Base-by-base conservation (phyloP, 2,113 vertebrate genomes). In the Nothocercus nigrocapillus region DNA sequence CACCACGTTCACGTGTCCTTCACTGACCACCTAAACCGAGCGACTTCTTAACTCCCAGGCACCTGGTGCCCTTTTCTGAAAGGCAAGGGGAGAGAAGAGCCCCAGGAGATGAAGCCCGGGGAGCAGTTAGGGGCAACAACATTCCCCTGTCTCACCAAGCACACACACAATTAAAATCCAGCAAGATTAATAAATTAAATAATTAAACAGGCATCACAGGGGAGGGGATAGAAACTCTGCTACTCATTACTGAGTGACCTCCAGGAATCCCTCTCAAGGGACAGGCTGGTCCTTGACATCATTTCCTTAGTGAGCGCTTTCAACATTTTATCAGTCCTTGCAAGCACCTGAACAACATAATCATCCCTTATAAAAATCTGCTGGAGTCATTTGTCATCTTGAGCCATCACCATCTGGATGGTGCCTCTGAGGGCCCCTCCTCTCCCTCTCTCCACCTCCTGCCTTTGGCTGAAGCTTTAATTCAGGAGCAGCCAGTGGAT, bases 271-370 rank as follows among this genome's bases (percentile, higher is more conserved):
- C 69, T 27, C 93, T 89, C 85, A 53, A 0, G 0, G 84, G 90
- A 86, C 77, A 94, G 74, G 70, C 64, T 78, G 30, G 44, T 73
- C 58, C 80, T 53, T 94, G 90, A 94, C 90, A 95, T 95, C 53
- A 95, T 84, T 93, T 95, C 74, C 81, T 93, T 96, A 74, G 88
- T 80, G 96, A 79, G 40, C 30, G 18, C 77, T 94, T 92, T 85
- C 82, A 93, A 89, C 66, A 76, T 82, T 95, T 92, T 96, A 93
- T 94, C 92, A 92, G 90, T 62, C 90, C 59, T 34, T 54, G 80
- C 77, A 93, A 90, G 62, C 77, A 96, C 88, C 90, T 95, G 74
- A 96, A 90, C 85, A 78, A 74, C 34, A 88, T 85, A 72, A 90
- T 73, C 90, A 85, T n/a, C 49, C 49, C 81, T 82, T 92, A 88